Evolutionary conservation across 2,888 invertebrate species (phyloP), one percentile per base, ranked within the genome.

Genomic region (Oligia fasciuncula): DNA sequence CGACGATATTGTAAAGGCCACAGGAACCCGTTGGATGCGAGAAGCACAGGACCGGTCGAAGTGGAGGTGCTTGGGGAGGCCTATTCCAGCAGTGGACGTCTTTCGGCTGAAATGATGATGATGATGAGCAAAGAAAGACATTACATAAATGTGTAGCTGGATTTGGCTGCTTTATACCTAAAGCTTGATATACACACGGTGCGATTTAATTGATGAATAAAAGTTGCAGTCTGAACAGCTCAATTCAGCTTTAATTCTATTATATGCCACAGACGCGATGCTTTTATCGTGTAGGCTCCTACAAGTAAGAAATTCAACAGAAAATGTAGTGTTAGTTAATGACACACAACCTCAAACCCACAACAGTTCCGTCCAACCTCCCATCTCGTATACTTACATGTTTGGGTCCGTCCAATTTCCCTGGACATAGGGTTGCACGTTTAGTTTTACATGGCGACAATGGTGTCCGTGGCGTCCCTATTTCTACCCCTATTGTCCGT

Each of bases 401-500:
- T 71, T 62, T 54, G 65, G 63, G 60, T 3, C 70, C 69, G 79
- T 73, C 63, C 85, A 83, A 79, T 84, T 81, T 79, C 68, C 69
- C 80, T 73, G 54, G 73, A 78, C 88, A 90, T 91, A 84, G 89
- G 88, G 91, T 90, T 78, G 77, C 80, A 78, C 73, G 85, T 88
- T 89, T 87, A 88, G 91, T 92, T 92, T 92, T 91, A 87, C 91
- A 87, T 88, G 86, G 86, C 88, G 91, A 94, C 94, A 95, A 94
- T 93, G 86, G 92, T 79, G 90, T 89, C 91, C 91, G 87, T 83
- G 83, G 85, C 89, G 91, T 92, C 91, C 91, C 91, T 90, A 91
- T 90, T 90, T 90, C 91, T 88, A 87, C 89, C 91, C 89, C 93
- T 84, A 94, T 95, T 95, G 95, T 95, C 94, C 94, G 92, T 93